Evolutionary conservation across 2,797 vertebrate species (phyloP), one percentile per base, ranked within the genome.

Genomic region (Taeniopygia guttata): DNA sequence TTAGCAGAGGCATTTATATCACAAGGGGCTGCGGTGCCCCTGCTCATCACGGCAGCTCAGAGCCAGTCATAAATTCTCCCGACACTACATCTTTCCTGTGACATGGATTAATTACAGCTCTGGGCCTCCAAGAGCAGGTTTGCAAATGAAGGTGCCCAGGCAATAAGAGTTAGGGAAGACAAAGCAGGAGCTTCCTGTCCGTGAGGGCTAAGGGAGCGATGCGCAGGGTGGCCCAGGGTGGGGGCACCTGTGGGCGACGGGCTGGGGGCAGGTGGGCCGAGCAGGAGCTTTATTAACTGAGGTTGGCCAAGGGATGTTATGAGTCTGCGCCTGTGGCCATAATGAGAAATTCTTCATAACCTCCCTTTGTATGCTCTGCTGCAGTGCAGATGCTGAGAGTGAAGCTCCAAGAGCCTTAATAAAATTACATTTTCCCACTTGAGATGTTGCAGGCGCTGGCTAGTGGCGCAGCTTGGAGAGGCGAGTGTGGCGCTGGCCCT

Each of bases 1-100:
- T 98, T 98, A 98, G 95, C 96, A 95, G 96, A 97, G 92, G 95
- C 97, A 96, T 97, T 97, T 97, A 93, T 98, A 97, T 97, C 96
- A 95, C 96, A 96, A 81, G 49, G 94, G 92, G 87, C 97, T 58
- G 94, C 96, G 96, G 96, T 94, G 93, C 95, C 92, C 91, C 93
- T 77, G 91, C 96, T 96, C 96, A 93, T 96, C 97, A 91, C 87
- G 22, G 94, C 59, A 3, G 89, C 97, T 96, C 95, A 91, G 94
- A 91, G 95, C 91, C 93, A 92, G 96, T 96, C 96, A 95, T 97
- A 96, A 97, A 98, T 97, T 97, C 96, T 96, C 87, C 90, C 43
- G 49, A 89, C 94, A 86, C 93, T 80, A 90, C 92, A 87, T 96
- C 97, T 96, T 94, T 93, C 55, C 90, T 52, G 81, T 95, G 96